phyloP scores from a whole-genome alignment of 64 coral and sea anemone genomes.

The Dendronephthya gigantea region DNA sequence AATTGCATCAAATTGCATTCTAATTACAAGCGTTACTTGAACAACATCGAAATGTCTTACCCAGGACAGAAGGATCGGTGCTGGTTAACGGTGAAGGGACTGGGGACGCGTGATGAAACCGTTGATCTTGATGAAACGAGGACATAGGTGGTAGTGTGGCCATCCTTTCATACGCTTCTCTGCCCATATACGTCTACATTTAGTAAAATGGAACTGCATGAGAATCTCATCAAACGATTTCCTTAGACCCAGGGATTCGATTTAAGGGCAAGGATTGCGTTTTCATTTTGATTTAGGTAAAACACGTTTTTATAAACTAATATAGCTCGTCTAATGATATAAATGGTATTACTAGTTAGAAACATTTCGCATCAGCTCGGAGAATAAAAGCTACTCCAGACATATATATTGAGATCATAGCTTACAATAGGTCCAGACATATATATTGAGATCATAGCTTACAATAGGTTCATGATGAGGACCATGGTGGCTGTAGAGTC shows the following conservation, averaged over 20 bases:
- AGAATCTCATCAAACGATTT: not conserved
- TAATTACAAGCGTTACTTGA: not conserved
- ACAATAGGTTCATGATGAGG: not conserved
- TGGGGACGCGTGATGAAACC: constrained; percentile 16
- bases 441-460: no score
- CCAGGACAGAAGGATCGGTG: not conserved
- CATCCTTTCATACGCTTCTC: not conserved
- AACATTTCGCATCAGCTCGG: no score
- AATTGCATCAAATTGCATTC: no score
- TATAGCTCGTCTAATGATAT: no score
- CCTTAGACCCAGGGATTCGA: no score
- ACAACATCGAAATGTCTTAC: not conserved
- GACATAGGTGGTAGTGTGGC: not conserved
- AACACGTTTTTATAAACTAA: no score
- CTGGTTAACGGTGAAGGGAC: not conserved
- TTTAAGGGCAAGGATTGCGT: no score
- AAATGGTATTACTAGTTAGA: no score
- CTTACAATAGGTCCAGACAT: no score
- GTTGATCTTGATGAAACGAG: constrained; percentile 13
- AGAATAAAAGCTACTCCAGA: no score
- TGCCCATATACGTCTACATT: not conserved
- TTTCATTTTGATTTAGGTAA: no score
- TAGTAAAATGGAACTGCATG: not conserved
- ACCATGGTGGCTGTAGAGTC: not conserved
- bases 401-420: no score